phyloP scores from a whole-genome alignment of 2,797 vertebrate genomes.

The Leptoclinus maculatus region DNA sequence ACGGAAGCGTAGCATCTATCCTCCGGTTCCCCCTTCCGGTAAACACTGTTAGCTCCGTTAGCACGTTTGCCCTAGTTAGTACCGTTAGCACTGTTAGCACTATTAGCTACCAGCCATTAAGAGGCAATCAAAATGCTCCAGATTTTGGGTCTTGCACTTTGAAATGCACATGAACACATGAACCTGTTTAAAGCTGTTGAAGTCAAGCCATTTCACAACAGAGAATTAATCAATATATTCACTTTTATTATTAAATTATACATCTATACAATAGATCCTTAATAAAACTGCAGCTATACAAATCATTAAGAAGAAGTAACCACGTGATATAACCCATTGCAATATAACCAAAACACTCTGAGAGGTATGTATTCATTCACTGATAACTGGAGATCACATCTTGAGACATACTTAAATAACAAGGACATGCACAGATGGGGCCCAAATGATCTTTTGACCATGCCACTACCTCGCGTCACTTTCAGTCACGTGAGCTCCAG shows the following conservation, averaged over 20 bases:
- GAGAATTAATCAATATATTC: constrained; percentile 69
- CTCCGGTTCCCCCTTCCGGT: background rate
- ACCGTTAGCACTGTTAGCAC: too few relatives aligned
- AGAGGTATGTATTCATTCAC: constrained; percentile 72
- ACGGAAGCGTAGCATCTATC: background rate
- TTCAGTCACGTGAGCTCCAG: background rate
- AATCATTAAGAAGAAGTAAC: constrained; percentile 76
- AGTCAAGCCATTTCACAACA: constrained; percentile 31
- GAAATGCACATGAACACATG: background rate
- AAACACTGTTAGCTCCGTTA: too few relatives aligned
- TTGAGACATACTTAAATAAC: constrained; percentile 53
- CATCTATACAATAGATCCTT: constrained; percentile 83
- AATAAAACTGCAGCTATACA: constrained; percentile 82
- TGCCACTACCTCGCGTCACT: constrained; percentile 12
- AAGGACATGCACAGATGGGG: constrained; percentile 68
- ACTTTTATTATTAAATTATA: constrained; percentile 84
- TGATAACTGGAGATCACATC: constrained; percentile 58
- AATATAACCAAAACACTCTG: constrained; percentile 66
- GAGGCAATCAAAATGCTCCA: too few relatives aligned
- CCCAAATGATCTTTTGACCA: constrained; percentile 23
- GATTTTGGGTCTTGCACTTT: too few relatives aligned
- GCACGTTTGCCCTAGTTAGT: too few relatives aligned
- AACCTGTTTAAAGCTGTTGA: background rate
- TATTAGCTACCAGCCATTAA: background rate
- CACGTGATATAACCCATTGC: constrained; percentile 67